Base-by-base conservation (phyloP, 2,113 vertebrate genomes). In the Forbesichthys papilliferus region DNA sequence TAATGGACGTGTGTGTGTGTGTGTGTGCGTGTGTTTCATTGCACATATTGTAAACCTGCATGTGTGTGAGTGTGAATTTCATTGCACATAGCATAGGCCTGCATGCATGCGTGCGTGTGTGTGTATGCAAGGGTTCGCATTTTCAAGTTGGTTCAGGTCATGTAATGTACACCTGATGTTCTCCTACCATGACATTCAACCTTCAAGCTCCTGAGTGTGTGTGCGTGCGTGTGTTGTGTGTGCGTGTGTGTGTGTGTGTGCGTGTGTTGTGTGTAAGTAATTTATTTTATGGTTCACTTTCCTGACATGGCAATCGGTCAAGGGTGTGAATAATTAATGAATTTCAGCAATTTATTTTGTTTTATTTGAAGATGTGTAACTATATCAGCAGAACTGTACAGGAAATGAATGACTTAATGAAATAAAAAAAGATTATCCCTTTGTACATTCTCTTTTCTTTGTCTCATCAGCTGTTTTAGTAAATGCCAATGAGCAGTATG, bases 351-450 rank as follows among this genome's bases (percentile, higher is more conserved):
- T 80, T 83, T 75, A 74, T 83, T 89, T 87, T 80, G 62, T 81
- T 88, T 84, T 57, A 74, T 83, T 80, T 81, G 69, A 69, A 89
- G 33, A 84, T 53, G 79, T 87, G 75, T 92, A 83, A 73, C 85
- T 80, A 81, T 84, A 86, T 83, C 69, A 84, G 70, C 87, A 88
- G 86, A 91, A 69, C 73, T 93, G 91, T 92, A 92, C 85, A 92
- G 79, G 87, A 71, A 85, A 82, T 82, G 57, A 42, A 42, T 75
- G 79, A 80, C 80, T 82, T 9, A 85, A 92, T 92, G 91, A 91
- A 93, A 92, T 92, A 91, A 91, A 93, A 88, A 90, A 90, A 77
- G 61, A 62, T 80, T 64, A 84, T 73, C 79, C 69, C 86, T 89
- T 91, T 70, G 82, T 75, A 64, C 68, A 69, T 47, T 64, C 11